Evolutionary conservation across 2,888 invertebrate species (phyloP).

Genomic region (Mesorhabditis spiculigera): DNA sequence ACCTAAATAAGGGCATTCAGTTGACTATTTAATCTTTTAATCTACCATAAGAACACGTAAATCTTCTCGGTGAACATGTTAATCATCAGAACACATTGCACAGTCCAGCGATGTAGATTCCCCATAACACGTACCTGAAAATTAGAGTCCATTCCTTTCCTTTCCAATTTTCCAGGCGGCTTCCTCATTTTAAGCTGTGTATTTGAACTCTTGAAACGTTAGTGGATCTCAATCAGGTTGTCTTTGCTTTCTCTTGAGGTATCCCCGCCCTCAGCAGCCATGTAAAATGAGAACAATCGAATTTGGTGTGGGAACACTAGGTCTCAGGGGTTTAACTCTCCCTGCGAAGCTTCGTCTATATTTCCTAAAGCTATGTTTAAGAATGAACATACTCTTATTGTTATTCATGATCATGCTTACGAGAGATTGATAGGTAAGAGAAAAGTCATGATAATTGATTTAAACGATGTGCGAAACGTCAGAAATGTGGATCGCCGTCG

Average conservation of each 20-base stretch:
- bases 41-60: conserved; percentile 28
- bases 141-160: conserved; percentile 8
- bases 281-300: background rate
- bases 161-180: background rate
- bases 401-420: background rate
- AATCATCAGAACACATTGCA: conserved; percentile 52
- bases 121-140: conserved; percentile 43
- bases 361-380: background rate
- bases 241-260: too few relatives aligned
- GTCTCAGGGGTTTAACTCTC: background rate
- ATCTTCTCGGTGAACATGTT: conserved; percentile 42
- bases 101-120: conserved; percentile 55
- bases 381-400: background rate
- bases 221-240: background rate
- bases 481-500: conserved; percentile 2
- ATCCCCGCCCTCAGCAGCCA: too few relatives aligned
- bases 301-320: background rate
- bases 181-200: background rate
- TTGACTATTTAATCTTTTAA: background rate
- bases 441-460: background rate
- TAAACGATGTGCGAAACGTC: background rate
- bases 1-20: conserved; percentile 23
- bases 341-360: too few relatives aligned
- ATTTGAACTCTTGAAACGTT: background rate
- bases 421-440: background rate